phyloP scores from a whole-genome alignment of 2,113 vertebrate genomes.

The Leucoraja erinaceus region DNA sequence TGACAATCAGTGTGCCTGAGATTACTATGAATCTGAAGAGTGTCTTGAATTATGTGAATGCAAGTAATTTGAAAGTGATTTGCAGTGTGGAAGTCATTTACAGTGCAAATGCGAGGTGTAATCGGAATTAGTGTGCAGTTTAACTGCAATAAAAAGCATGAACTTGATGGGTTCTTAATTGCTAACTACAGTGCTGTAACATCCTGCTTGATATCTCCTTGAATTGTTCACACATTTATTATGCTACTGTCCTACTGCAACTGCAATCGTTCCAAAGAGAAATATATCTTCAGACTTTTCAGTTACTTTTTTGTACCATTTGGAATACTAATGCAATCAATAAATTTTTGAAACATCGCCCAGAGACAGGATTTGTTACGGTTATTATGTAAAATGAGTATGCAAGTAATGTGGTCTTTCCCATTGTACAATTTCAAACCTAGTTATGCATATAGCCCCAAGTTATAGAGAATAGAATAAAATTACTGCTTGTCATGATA shows the following conservation, averaged over 20 bases:
- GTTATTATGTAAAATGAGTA: conserved; percentile 17
- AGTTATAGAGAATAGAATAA: conserved; percentile 20
- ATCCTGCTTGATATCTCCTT: not conserved
- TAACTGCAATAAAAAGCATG: not conserved
- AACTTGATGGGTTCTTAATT: not conserved
- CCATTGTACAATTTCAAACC: not conserved
- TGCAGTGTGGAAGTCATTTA: not conserved
- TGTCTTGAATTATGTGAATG: not conserved
- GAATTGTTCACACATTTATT: not conserved
- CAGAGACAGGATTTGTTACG: not conserved
- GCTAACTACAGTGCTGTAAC: not conserved
- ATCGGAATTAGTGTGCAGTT: not conserved
- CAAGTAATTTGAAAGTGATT: not conserved
- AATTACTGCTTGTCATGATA: conserved; percentile 17
- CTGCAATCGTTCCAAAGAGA: not conserved
- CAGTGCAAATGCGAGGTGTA: not conserved
- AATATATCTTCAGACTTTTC: not conserved
- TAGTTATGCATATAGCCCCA: not conserved
- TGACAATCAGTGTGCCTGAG: not conserved
- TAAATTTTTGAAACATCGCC: conserved; percentile 1
- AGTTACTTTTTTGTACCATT: not conserved
- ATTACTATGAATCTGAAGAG: not conserved
- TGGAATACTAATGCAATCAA: conserved; percentile 17
- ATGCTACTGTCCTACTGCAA: not conserved
- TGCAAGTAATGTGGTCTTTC: not conserved